Base-by-base conservation (phyloP, 2,888 invertebrate species). In the Rosalia funebris region DNA sequence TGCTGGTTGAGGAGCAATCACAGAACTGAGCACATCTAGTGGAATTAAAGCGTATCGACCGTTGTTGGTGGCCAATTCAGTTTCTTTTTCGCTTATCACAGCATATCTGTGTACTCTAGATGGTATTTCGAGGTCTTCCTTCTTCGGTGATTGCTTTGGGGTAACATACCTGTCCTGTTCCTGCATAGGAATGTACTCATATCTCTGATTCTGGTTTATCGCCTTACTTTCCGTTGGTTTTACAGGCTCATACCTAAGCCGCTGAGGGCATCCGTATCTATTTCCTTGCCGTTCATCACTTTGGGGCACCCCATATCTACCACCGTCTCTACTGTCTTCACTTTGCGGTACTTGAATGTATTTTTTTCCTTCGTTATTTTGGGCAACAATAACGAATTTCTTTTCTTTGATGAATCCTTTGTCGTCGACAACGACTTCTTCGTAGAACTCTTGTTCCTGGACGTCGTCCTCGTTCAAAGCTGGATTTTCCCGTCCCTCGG, bases 31-130 rank as follows among this genome's bases (percentile, higher is more conserved):
- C 39, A 77, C 74, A 57, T 74, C 73, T 1, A 78, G 73, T 11
- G 79, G 79, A 7, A 79, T 77, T 31, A 78, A 66, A 15, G 78
- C 78, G 48, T 79, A 80, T 53, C 75, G 67, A 31, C 71, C 72
- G 47, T 65, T 72, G 53, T 59, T 69, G 12, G 62, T 50, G 3
- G 67, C 55, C 47, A 84, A 57, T 39, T 74, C 74, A 3, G 79
- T 81, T 69, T 86, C 87, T 11, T 89, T 89, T 10, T 89, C 88
- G 0, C 87, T 88, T 61, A 89, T 88, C 4, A 89, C 87, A 79
- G 89, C 81, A 82, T 89, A 83, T 46, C 64, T 66, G 19, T 73
- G 72, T 81, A 78, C 82, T 83, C 84, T 52, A 82, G 86, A 77
- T 50, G 88, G 87, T 0, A 88, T 86, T 60, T 86, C 86, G 0